These are phyloP conservation scores for Helogale parvula DNA, from an alignment of 2,113 vertebrate species.

Conservation along the genomic window DNA sequence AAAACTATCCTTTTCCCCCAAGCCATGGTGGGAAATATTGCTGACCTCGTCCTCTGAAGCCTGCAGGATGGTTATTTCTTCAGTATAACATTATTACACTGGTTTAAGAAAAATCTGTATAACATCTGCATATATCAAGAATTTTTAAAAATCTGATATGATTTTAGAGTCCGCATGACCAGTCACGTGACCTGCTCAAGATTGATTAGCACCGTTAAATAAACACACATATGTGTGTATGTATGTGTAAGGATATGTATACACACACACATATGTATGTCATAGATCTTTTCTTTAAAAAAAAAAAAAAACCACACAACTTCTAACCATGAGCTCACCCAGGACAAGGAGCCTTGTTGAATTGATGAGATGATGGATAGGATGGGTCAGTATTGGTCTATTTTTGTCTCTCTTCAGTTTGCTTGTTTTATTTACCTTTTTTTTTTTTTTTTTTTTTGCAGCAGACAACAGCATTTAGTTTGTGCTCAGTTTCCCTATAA, in stretches of 20 bases:
- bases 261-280: conserved; percentile 86
- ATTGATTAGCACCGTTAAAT: conserved; percentile 99
- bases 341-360: conserved; percentile 90
- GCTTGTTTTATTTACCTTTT: conserved; percentile 84
- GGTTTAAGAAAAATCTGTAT: conserved; percentile 96
- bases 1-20: conserved; percentile 90
- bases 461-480: conserved; percentile 92
- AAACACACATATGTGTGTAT: conserved; percentile 87
- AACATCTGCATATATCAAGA: conserved; percentile 99
- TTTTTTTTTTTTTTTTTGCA: conserved; percentile 91
- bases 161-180: conserved; percentile 99
- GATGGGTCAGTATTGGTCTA: conserved; percentile 80
- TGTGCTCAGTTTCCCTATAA: conserved; percentile 95
- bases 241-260: conserved; percentile 52
- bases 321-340: conserved; percentile 88
- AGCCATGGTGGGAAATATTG: conserved; percentile 94
- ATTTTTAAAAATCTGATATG: conserved; percentile 97
- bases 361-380: conserved; percentile 87
- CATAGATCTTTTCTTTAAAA: conserved; percentile 89
- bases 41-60: conserved; percentile 98
- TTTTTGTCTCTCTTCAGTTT: conserved; percentile 75
- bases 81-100: conserved; percentile 95
- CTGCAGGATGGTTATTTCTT: conserved; percentile 94
- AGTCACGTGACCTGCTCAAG: conserved; percentile 98
- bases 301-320: conserved; percentile 79